Evolutionary conservation across 2,888 invertebrate species (phyloP).

Genomic region (Psylliodes chrysocephalus): DNA sequence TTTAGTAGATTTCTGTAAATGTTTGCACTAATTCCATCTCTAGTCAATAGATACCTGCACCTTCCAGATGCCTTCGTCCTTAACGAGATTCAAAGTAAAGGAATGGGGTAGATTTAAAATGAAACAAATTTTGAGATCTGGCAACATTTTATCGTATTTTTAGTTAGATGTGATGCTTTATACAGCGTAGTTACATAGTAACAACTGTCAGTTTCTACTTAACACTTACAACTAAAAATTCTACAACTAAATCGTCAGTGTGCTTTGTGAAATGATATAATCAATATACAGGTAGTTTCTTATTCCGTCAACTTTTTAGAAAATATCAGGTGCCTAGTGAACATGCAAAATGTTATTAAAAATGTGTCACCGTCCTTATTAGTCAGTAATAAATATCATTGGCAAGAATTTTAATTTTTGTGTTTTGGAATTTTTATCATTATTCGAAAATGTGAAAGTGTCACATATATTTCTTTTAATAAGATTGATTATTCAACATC

Average conservation of each 20-base stretch:
- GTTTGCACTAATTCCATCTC: too few species aligned
- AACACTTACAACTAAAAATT: conserved; percentile 77
- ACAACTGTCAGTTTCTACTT: conserved; percentile 70
- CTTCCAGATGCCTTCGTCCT: too few species aligned
- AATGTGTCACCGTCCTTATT: conserved; percentile 53
- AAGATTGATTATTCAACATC: conserved; percentile 7
- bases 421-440: conserved; percentile 24
- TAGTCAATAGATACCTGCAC: too few species aligned
- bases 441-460: conserved; percentile 12
- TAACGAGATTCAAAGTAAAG: too few species aligned
- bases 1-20: too few species aligned
- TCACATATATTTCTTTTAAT: not conserved
- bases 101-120: too few species aligned
- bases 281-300: conserved; percentile 46
- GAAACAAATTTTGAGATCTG: conserved; percentile 63
- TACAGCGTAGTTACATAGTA: conserved; percentile 78
- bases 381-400: conserved; percentile 52
- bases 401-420: conserved; percentile 47
- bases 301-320: conserved; percentile 56
- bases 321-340: conserved; percentile 58
- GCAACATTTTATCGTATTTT: conserved; percentile 76
- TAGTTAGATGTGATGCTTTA: conserved; percentile 72
- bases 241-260: conserved; percentile 67
- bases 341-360: conserved; percentile 58
- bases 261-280: conserved; percentile 60